Conservation (phyloP, 2,797 vertebrate genomes). For the Xenops minutus region DNA sequence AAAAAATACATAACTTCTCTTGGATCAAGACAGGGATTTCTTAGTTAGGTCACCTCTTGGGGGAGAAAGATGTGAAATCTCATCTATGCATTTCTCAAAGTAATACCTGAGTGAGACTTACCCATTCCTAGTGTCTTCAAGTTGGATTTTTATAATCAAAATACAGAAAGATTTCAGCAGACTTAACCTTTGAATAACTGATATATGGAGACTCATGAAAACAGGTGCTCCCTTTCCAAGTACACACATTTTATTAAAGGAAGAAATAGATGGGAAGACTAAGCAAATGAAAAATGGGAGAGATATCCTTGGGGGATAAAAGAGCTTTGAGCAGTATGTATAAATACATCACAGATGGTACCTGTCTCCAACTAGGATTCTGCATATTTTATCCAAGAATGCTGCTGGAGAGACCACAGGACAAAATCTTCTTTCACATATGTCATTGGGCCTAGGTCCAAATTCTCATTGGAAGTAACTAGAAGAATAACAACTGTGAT, state of each 20-base stretch:
- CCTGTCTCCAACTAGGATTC: slow-evolving; percentile 39
- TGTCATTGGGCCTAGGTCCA: slow-evolving; percentile 33
- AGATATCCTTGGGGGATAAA: neutral
- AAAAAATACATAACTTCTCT: neutral
- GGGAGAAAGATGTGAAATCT: neutral
- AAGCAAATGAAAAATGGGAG: slow-evolving; percentile 20
- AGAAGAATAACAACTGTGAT: slow-evolving; percentile 55
- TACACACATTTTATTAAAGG: slow-evolving; percentile 16
- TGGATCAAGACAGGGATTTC: neutral
- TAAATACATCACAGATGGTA: slow-evolving; percentile 55
- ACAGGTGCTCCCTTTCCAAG: neutral
- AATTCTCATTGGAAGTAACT: slow-evolving; percentile 22
- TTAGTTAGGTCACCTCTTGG: neutral
- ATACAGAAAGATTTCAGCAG: neutral
- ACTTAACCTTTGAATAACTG: slow-evolving; percentile 13
- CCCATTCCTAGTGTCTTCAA: neutral
- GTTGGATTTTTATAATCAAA: neutral
- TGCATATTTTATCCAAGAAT: slow-evolving; percentile 34
- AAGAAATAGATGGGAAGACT: neutral
- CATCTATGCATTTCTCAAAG: neutral
- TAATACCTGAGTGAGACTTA: neutral
- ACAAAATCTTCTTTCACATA: slow-evolving; percentile 49
- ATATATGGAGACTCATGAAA: neutral
- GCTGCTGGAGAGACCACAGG: slow-evolving; percentile 1
- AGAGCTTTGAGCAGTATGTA: slow-evolving; percentile 21